phyloP scores from a whole-genome alignment of 2,113 vertebrate species.

The Rynchops niger region DNA sequence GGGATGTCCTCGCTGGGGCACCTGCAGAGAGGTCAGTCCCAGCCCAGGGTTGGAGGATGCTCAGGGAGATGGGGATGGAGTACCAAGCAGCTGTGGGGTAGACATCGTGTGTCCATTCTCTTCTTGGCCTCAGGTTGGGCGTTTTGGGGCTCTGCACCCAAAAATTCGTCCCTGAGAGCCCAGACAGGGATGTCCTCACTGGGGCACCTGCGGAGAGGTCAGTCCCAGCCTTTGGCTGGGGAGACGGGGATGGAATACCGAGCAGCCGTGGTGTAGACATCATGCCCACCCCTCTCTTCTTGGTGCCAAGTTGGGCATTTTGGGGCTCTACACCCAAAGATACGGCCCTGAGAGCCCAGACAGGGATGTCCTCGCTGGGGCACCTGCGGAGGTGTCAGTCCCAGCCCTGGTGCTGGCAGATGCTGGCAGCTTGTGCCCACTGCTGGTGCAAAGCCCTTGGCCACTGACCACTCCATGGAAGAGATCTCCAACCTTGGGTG shows the following conservation, averaged over 20 bases:
- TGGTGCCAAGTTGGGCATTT: no score
- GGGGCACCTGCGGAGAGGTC: background rate
- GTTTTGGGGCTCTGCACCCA: background rate
- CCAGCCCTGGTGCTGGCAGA: background rate
- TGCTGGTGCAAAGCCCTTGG: background rate
- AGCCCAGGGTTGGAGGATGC: no score
- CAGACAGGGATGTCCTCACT: background rate
- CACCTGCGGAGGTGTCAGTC: rapidly evolving
- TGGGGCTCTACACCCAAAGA: no score
- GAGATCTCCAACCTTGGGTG: background rate
- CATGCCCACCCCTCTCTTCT: no score
- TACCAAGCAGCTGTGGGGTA: background rate
- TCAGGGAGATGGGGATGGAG: background rate
- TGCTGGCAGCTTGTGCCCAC: background rate
- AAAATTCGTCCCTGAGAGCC: background rate
- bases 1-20: no score
- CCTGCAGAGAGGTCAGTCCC: no score
- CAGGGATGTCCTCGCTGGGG: rapidly evolving
- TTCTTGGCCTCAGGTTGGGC: background rate
- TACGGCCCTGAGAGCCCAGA: no score
- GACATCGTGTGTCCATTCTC: rapidly evolving
- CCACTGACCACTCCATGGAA: background rate
- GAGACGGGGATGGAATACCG: no score
- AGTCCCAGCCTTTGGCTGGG: no score
- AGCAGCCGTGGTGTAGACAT: no score